Percentiles rank a stretch among this genome's conserved stretches.
Conservation (phyloP, 2,113 vertebrate genomes). For the Misgurnus mizolepis region DNA sequence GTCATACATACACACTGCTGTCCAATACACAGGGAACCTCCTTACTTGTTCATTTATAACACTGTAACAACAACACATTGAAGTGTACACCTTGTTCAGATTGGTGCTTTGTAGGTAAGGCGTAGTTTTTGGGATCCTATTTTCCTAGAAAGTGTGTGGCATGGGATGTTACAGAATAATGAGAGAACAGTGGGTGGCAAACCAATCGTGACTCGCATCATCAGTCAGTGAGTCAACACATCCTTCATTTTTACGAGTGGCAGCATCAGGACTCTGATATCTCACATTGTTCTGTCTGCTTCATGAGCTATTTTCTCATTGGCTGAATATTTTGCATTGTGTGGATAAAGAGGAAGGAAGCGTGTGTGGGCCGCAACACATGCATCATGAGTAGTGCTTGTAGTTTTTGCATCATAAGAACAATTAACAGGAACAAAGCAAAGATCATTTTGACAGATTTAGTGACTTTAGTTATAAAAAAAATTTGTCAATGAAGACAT, state of each 20-base stretch:
- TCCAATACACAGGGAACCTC: not conserved
- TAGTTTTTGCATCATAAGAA: not conserved
- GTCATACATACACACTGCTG: slow-evolving; percentile 10
- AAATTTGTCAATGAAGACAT: not conserved
- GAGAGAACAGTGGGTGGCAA: not conserved
- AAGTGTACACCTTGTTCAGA: too few relatives aligned
- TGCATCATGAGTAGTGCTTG: not conserved
- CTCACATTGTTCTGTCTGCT: not conserved
- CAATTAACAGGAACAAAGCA: not conserved
- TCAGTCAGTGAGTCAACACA: slow-evolving; percentile 13
- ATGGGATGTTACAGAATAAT: slow-evolving; percentile 3
- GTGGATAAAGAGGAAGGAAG: not conserved
- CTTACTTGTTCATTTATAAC: not conserved
- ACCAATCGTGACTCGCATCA: slow-evolving; percentile 11
- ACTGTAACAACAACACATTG: too few relatives aligned
- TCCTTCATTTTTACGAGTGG: not conserved
- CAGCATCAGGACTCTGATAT: slow-evolving; percentile 7
- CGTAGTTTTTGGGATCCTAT: not conserved
- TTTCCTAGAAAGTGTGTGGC: slow-evolving; percentile 1
- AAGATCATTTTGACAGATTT: too few relatives aligned
- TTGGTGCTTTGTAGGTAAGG: not conserved
- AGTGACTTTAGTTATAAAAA: too few relatives aligned
- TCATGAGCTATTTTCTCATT: not conserved
- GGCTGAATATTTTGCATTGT: not conserved
- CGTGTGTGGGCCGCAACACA: not conserved